These are phyloP conservation scores for Hydrocynus forskahlii DNA, from an alignment of 2,797 vertebrate species.

Conservation along the genomic window DNA sequence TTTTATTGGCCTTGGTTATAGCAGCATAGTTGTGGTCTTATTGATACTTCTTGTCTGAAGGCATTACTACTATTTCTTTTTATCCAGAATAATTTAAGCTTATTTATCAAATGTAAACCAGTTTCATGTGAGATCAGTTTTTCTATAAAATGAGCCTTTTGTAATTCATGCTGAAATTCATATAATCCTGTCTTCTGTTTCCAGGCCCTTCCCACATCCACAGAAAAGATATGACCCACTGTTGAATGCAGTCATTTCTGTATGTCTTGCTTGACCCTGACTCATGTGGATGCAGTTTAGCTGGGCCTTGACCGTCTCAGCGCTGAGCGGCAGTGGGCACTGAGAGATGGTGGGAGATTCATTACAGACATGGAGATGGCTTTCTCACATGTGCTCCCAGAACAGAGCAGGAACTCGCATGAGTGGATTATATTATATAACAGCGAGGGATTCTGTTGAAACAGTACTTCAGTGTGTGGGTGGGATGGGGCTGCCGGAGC, in stretches of 20 bases:
- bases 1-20: too few relatives aligned
- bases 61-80: too few relatives aligned
- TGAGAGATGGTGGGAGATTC: conserved; percentile 1
- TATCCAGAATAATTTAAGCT: too few relatives aligned
- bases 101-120: neutral
- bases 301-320: neutral
- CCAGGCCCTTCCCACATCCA: neutral
- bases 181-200: neutral
- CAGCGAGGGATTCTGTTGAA: neutral
- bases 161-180: neutral
- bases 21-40: too few relatives aligned
- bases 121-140: neutral
- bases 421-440: neutral
- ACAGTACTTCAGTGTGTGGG: neutral
- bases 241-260: neutral
- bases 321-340: neutral
- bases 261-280: neutral
- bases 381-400: neutral
- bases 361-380: neutral
- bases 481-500: neutral
- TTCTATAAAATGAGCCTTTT: neutral
- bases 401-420: neutral
- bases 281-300: neutral
- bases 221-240: neutral
- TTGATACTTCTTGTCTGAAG: too few relatives aligned